These are phyloP conservation scores for Cygnus atratus DNA, from an alignment of 2,113 vertebrate species.

Conservation along the genomic window DNA sequence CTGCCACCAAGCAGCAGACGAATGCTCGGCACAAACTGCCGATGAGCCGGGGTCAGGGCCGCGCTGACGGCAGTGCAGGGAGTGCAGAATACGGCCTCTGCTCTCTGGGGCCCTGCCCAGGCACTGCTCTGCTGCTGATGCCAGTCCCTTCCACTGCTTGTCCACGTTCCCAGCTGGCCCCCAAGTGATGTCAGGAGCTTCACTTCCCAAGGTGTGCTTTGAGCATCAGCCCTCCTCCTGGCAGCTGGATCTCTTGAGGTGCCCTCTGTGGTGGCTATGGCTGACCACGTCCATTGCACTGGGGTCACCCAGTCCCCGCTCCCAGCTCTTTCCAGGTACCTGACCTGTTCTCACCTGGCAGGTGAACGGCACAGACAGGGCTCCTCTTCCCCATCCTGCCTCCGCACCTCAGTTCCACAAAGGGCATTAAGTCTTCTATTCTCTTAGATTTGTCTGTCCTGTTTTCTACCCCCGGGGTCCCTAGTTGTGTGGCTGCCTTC, in stretches of 20 bases:
- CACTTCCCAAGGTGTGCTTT: background rate
- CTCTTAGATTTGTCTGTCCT: too few species aligned
- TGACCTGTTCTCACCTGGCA: background rate
- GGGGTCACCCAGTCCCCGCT: background rate
- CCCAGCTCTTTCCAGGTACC: background rate
- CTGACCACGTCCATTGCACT: accelerated
- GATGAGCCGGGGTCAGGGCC: accelerated
- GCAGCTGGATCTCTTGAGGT: background rate
- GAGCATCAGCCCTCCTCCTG: background rate
- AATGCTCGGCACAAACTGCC: background rate
- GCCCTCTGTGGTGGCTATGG: background rate
- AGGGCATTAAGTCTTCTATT: accelerated
- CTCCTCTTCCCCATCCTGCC: background rate
- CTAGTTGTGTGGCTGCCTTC: accelerated
- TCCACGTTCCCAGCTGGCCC: background rate
- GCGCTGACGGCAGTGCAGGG: accelerated
- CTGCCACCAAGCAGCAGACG: background rate
- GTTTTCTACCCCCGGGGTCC: accelerated
- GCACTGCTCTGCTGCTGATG: accelerated
- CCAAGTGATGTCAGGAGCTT: background rate
- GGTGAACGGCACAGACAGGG: background rate
- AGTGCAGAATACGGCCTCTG: background rate
- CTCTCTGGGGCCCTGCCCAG: accelerated
- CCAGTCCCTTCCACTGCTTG: too few species aligned
- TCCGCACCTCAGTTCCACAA: accelerated